These are phyloP conservation scores for Emys orbicularis DNA, from an alignment of 2,797 vertebrate species.

Conservation along the genomic window DNA sequence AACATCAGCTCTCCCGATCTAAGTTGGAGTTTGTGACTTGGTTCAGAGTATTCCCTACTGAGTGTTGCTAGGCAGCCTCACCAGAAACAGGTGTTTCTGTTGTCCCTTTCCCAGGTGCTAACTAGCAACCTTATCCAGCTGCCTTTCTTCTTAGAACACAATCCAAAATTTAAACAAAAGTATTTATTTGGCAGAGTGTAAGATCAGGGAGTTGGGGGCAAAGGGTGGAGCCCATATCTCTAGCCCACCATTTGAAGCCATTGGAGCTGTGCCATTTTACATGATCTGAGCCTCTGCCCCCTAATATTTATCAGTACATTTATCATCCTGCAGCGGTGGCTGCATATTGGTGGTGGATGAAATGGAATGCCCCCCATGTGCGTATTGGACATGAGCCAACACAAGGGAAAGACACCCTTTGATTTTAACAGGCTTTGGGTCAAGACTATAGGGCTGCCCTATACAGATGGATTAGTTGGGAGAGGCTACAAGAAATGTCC, in stretches of 20 bases:
- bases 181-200: not conserved
- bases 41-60: not conserved
- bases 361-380: not conserved
- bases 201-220: too few species aligned
- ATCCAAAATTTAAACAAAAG: not conserved
- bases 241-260: not conserved
- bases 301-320: not conserved
- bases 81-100: not conserved
- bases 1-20: not conserved
- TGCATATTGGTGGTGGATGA: not conserved
- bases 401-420: not conserved
- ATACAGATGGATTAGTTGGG: not conserved
- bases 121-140: not conserved
- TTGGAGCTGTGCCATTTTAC: not conserved
- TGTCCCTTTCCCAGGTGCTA: not conserved
- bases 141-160: not conserved
- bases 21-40: not conserved
- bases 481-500: not conserved
- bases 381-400: not conserved
- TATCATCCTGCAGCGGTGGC: not conserved
- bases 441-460: not conserved
- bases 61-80: not conserved
- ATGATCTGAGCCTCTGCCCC: not conserved
- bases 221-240: not conserved
- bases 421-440: not conserved